Conservation (phyloP, 2,113 vertebrate species). For the Gavialis gangeticus region DNA sequence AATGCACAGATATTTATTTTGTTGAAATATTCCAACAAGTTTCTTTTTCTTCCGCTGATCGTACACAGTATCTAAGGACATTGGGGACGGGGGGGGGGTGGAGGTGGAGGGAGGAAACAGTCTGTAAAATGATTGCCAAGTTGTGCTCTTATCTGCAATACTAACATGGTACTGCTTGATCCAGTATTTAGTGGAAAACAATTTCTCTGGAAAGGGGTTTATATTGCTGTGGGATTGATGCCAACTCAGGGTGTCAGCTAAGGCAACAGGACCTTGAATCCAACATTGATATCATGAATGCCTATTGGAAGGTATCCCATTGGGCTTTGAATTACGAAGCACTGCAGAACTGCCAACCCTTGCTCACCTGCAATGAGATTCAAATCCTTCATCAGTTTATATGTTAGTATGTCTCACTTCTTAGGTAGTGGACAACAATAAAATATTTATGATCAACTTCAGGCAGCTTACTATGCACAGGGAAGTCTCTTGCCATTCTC, state of each 20-base stretch:
- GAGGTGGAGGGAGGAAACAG: neutral
- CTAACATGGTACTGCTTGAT: neutral
- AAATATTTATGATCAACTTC: neutral
- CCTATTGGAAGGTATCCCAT: neutral
- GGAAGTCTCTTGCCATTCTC: neutral
- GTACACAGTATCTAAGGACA: neutral
- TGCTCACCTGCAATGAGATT: neutral
- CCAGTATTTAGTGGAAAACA: neutral
- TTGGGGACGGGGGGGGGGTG: no score
- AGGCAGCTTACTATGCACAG: neutral
- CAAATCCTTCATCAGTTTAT: neutral
- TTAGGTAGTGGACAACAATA: neutral
- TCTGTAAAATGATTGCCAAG: neutral
- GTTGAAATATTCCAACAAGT: neutral
- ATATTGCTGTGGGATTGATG: neutral
- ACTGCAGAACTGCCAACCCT: neutral
- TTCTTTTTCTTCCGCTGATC: neutral
- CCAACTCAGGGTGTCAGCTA: slow-evolving; percentile 23
- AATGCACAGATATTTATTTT: neutral
- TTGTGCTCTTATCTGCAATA: slow-evolving; percentile 2
- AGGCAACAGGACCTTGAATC: neutral
- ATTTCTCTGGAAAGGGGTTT: slow-evolving; percentile 8
- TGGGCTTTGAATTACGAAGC: slow-evolving; percentile 1
- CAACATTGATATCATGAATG: neutral
- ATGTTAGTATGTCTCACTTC: fast-evolving